Base-by-base conservation (phyloP, 2,888 invertebrate genomes). In the Cheilosia impressa region DNA sequence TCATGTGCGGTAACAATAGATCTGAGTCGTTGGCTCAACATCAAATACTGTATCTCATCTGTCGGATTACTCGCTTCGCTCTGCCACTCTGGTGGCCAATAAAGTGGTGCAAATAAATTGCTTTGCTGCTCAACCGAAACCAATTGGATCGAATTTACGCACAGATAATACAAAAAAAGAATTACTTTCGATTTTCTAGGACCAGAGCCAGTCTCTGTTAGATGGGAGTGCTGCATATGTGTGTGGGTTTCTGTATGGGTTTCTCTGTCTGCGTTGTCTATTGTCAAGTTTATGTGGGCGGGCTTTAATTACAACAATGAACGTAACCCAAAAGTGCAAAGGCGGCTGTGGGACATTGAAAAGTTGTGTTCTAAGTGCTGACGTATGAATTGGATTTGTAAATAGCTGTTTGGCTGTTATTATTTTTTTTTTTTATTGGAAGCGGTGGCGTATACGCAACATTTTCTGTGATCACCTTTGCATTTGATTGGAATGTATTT, bases 171-270 rank as follows among this genome's bases (percentile, higher is more conserved):
- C 2, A 7, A 45, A 57, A 58, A 19, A 65, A 22, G 2, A 60
- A 53, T 38, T 68, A 79, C 75, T 79, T 79, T 75, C 73, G 69
- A 50, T 83, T 78, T 78, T 83, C 65, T 72, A 55, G 68, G 66
- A 78, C 45, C 57, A 15, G 34, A 27, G 3, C 7, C 17, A 22
- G 38, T 47, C 34, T 10, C 41, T 2, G 10, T 22, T 15, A 34
- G 10, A 31, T 24, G 27, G 27, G 27, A 27, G 27, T 27, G 58
- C 15, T 27, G 58, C n/a, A 17, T 24, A 43, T 43, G 7, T 45
- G 58, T 34, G 43, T 57, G 58, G 65, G 50, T 41, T 47, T 57
- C 50, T 52, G 10, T 27, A 34, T 77, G n/a, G 43, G 50, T 50
- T 80, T 55, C 34, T 55, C 43, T 62, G 58, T 47, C 57, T 43